Evolutionary conservation across 1,140 invertebrate species (phyloP), one percentile per base, ranked within the genome.

Genomic region (Aphelenchoides avenae): DNA sequence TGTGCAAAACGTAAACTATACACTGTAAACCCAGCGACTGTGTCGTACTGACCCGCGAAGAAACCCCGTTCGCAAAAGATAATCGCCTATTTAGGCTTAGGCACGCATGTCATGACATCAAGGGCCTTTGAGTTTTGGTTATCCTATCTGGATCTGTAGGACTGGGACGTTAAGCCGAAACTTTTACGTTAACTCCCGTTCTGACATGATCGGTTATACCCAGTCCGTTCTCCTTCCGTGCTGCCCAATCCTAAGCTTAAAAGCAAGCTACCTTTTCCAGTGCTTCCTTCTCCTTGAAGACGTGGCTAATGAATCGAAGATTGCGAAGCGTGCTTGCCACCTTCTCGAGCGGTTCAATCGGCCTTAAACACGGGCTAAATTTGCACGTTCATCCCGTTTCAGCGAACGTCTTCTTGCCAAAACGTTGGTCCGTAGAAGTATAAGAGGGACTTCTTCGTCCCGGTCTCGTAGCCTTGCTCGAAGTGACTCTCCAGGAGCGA

Each of bases 401-500:
- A 36, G 18, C 18, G 13, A 36, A 36, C 34, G 18, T n/a, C 13
- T 13, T 13, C 34, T 13, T 36, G 18, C 34, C 18, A 18, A 13
- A 36, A 36, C 13, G 13, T 36, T 13, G 34, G 18, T 36, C 18
- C 11, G 18, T 18, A 18, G 34, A 46, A 3, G 24, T 31, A 18
- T 31, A 20, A 27, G 3, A 15, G 27, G 3, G 11, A 11, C 26
- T 46, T 46, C 43, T 5, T 11, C 29, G 34, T 61, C 22, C 1
- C 33, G 5, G 6, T 57, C 64, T 29, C 30, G 20, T 20, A 54
- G 15, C n/a, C 20, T 31, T 24, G 9, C 20, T 15, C 26, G 29
- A 64, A 64, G 24, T 70, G 66, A 20, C 62, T 36, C 18, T 64
- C 66, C 58, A 64, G 36, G 37, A 27, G 39, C 58, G 41, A n/a